Conservation (phyloP, 1,140 invertebrate species). For the Musca domestica region DNA sequence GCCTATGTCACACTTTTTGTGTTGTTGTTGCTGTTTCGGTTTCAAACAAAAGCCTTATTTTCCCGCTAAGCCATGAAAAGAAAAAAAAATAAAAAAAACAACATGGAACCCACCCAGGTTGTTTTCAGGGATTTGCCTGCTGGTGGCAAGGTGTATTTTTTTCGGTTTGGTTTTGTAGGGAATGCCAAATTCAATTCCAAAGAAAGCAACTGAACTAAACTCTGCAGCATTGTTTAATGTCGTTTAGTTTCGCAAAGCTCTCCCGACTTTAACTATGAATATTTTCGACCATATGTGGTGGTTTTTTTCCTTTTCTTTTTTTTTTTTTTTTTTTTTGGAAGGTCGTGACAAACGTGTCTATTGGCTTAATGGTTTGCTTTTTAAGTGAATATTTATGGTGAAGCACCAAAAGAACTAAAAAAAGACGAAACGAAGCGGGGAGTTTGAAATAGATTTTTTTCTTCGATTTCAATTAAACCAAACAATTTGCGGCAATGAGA, state of each 20-base stretch:
- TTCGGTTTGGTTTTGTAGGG: no score
- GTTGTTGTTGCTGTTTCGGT: not conserved
- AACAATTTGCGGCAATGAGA: no score
- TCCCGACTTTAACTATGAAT: not conserved
- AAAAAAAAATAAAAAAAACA: not conserved
- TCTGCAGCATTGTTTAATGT: no score
- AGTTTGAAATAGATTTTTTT: no score
- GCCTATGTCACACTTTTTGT: constrained; percentile 17
- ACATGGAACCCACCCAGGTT: constrained; percentile 2
- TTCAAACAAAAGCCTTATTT: constrained; percentile 18
- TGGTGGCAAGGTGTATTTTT: not conserved
- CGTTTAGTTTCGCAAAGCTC: not conserved
- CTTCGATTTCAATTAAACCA: no score
- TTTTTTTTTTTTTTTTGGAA: not conserved
- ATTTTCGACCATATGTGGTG: not conserved
- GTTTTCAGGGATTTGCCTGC: not conserved
- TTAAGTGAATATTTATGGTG: no score
- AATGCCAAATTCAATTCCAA: no score
- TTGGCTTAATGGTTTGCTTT: not conserved
- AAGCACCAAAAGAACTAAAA: no score
- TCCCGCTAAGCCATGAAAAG: not conserved
- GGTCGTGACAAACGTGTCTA: constrained; percentile 21
- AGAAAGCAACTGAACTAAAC: no score
- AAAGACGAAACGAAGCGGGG: no score
- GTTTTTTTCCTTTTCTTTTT: no score